Base-by-base conservation (phyloP, 1,140 invertebrate species). In the Antheraea mylitta region DNA sequence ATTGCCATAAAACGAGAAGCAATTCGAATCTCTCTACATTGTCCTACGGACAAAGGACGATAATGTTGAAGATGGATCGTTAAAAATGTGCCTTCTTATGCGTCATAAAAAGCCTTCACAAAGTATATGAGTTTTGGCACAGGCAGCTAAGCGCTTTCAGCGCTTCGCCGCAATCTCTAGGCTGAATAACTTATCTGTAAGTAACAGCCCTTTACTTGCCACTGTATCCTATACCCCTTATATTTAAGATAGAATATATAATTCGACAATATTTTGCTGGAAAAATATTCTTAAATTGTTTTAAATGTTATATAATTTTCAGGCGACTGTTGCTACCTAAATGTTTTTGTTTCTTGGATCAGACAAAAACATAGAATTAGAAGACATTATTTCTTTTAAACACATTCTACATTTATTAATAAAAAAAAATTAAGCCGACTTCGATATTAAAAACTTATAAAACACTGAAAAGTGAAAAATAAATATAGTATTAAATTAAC, bases 141-240 rank as follows among this genome's bases (percentile, higher is more conserved):
- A 16, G 45, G 16, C 45, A 6, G 45, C 16, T 53, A 5, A 53
- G 45, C 45, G 13, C 11, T 53, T 9, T 13, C 9, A 53, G 45
- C 45, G 45, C 45, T 53, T 18, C 37, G 11, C 18, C 11, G 37
- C 37, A 69, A 48, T 36, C 60, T n/a, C 37, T 67, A 18, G 36
- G 13, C 45, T 30, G 72, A 73, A 75, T 62, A 71, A 62, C 53
- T 66, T 76, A 72, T 74, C 81, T 83, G 77, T 68, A 63, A 71
- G 53, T 81, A 81, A 83, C 79, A 79, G 72, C 74, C 58, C 42
- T 42, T 62, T 58, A 16, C 38, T 42, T 42, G 58, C 58, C 53
- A 65, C 73, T 80, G 79, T 72, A 70, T 80, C 80, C 79, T 80
- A 83, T 73, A 58, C 69, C 67, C 4, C 73, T 13, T 72, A 75